Conservation (phyloP, 2,888 invertebrate species). For the Philereme transversata region DNA sequence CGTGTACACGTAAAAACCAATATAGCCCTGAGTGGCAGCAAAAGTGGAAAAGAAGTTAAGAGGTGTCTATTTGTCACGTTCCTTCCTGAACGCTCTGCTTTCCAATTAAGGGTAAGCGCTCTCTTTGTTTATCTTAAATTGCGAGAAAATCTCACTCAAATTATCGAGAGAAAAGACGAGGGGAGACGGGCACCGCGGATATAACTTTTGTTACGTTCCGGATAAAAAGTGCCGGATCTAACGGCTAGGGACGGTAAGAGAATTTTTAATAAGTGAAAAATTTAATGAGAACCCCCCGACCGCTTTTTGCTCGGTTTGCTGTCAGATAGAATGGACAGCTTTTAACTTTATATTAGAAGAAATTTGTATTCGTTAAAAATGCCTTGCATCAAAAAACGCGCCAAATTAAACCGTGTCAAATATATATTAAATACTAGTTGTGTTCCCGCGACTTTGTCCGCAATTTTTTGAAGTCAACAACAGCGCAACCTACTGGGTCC, state of each 20-base stretch:
- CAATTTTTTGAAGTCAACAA: too few species aligned
- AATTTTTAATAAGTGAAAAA: constrained; percentile 84
- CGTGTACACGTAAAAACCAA: constrained; percentile 77
- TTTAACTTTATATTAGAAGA: constrained; percentile 53
- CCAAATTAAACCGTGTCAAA: too few species aligned
- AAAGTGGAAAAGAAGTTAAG: constrained; percentile 83
- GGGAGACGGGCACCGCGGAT: constrained; percentile 66
- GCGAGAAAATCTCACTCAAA: constrained; percentile 85
- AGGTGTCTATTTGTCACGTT: constrained; percentile 85
- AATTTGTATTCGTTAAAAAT: constrained; percentile 4
- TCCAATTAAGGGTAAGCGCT: constrained; percentile 84
- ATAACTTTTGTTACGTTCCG: constrained; percentile 76
- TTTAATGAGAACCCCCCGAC: constrained; percentile 74
- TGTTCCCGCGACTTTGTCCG: too few species aligned
- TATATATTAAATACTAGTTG: too few species aligned
- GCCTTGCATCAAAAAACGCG: not conserved
- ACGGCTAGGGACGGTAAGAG: constrained; percentile 73
- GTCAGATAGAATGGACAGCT: constrained; percentile 63
- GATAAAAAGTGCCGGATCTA: constrained; percentile 79
- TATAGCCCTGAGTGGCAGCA: constrained; percentile 74
- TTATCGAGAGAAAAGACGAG: constrained; percentile 81
- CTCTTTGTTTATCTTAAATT: constrained; percentile 85
- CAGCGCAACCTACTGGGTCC: too few species aligned
- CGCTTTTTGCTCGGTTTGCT: constrained; percentile 67
- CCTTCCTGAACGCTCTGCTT: constrained; percentile 82